Conservation (phyloP, 2,113 vertebrate species). For the Guaruba guarouba region DNA sequence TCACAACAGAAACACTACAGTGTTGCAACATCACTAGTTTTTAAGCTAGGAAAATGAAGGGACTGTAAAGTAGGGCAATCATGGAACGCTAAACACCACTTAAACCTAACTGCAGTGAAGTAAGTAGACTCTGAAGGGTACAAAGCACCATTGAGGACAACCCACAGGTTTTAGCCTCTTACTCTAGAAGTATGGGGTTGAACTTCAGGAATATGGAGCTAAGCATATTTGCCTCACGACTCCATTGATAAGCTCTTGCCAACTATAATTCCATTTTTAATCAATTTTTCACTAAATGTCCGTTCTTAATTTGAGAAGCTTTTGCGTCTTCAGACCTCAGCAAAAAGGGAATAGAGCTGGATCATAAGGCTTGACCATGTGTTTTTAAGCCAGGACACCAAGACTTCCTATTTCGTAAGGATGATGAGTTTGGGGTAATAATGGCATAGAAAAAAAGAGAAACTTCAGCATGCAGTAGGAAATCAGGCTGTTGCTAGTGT, state of each 20-base stretch:
- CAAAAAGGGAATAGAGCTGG: not conserved
- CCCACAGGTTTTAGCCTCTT: not conserved
- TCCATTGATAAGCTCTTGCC: not conserved
- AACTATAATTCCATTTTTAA: not conserved
- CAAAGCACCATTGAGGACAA: not conserved
- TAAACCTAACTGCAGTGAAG: not conserved
- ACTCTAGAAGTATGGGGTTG: not conserved
- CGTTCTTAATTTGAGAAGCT: not conserved
- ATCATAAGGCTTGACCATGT: not conserved
- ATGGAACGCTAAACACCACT: constrained; percentile 5
- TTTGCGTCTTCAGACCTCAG: not conserved
- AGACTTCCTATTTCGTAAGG: not conserved
- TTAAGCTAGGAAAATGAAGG: constrained; percentile 29
- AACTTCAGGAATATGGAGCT: not conserved
- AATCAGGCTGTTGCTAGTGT: not conserved
- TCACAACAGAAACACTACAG: constrained; percentile 73
- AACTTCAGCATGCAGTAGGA: not conserved
- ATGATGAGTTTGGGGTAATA: not conserved
- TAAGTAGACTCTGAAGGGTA: not conserved
- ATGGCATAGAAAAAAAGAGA: not conserved
- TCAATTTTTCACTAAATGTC: not conserved
- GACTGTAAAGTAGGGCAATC: constrained; percentile 32
- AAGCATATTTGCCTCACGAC: not conserved
- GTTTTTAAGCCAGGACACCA: not conserved
- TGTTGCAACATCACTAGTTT: constrained; percentile 51